Evolutionary conservation across 2,888 invertebrate genomes (phyloP).

Genomic region (Smittia sp.): DNA sequence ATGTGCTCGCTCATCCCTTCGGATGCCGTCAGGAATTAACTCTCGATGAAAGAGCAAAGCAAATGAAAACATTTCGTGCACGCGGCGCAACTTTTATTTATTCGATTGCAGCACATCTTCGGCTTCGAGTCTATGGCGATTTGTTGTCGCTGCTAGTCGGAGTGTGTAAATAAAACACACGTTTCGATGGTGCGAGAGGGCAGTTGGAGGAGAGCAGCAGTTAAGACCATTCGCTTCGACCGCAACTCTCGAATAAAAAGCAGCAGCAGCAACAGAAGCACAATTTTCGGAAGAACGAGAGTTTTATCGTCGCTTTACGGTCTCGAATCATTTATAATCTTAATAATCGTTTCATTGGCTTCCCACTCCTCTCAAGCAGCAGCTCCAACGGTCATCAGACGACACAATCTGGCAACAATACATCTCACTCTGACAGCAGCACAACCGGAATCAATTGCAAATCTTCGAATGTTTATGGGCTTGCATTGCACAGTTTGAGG

Average conservation of each 20-base stretch:
- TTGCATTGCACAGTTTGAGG: not conserved
- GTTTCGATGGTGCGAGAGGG: not conserved
- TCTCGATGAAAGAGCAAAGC: not conserved
- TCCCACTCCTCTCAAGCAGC: not conserved
- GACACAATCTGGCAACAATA: not conserved
- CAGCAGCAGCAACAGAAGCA: not conserved
- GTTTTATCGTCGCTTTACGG: constrained; percentile 14
- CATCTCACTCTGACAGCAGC: constrained; percentile 1
- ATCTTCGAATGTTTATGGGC: constrained; percentile 7
- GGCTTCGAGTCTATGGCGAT: not conserved
- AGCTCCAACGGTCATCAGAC: not conserved
- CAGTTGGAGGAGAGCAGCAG: not conserved
- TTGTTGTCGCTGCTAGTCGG: not conserved
- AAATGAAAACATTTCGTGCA: constrained; percentile 18
- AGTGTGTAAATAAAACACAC: not conserved
- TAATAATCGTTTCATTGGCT: constrained; percentile 20
- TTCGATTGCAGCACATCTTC: constrained; percentile 1
- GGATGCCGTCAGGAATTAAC: not conserved
- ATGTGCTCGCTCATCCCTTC: not conserved
- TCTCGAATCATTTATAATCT: constrained; percentile 16
- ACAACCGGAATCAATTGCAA: constrained; percentile 18
- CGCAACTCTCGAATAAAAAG: constrained; percentile 2
- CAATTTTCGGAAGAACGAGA: not conserved
- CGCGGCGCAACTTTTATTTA: constrained; percentile 16
- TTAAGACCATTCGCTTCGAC: constrained; percentile 4